phyloP scores from a whole-genome alignment of 64 coral and sea anemone genomes.

The Montipora sp. region DNA sequence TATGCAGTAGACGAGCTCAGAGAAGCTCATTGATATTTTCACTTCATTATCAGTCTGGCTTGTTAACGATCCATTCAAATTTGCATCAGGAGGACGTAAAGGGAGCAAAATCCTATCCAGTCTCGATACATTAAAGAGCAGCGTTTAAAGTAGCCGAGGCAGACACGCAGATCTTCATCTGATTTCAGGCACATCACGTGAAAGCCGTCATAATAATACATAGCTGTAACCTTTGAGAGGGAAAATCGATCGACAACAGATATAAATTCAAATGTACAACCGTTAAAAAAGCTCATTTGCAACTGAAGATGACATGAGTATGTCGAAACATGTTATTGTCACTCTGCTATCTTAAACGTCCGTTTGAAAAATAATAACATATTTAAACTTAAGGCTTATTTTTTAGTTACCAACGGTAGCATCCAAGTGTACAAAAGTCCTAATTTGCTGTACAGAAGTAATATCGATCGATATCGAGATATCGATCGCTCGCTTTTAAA shows the following conservation, averaged over 20 bases:
- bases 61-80: background rate
- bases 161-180: slow-evolving; percentile 22
- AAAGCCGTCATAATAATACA: slow-evolving; percentile 41
- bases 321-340: too few relatives aligned
- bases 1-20: slow-evolving; percentile 23
- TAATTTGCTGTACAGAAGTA: too few relatives aligned
- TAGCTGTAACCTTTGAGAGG: slow-evolving; percentile 11
- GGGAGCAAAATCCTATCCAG: slow-evolving; percentile 37
- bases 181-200: slow-evolving; percentile 27
- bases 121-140: slow-evolving; percentile 20
- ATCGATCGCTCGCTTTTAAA: background rate
- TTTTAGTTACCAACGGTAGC: too few relatives aligned
- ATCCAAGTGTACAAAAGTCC: too few relatives aligned
- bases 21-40: slow-evolving; percentile 12
- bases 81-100: background rate
- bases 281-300: too few relatives aligned
- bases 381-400: too few relatives aligned
- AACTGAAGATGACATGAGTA: too few relatives aligned
- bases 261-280: background rate
- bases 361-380: background rate
- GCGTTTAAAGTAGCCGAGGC: slow-evolving; percentile 21
- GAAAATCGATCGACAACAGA: slow-evolving; percentile 30
- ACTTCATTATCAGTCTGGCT: background rate
- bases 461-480: too few relatives aligned
- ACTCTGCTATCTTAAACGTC: too few relatives aligned